Percentiles rank a stretch among this genome's conserved stretches.
phyloP scores from a whole-genome alignment of 2,888 invertebrate genomes.

The Bembecia ichneumoniformis region DNA sequence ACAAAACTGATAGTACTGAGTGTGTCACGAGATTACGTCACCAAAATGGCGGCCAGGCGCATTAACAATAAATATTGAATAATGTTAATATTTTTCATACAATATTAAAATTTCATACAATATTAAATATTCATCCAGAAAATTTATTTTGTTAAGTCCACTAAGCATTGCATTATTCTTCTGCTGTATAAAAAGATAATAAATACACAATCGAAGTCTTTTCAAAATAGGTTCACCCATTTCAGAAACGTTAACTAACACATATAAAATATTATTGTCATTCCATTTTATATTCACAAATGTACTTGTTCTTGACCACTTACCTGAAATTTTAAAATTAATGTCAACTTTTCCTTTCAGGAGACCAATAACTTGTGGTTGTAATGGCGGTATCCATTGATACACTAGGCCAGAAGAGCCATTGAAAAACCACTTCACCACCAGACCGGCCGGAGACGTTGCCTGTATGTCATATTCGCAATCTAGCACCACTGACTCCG shows the following conservation, averaged over 20 bases:
- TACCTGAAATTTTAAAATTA: slow-evolving; percentile 55
- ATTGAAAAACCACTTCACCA: slow-evolving; percentile 68
- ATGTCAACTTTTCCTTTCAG: slow-evolving; percentile 61
- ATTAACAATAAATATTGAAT: neutral
- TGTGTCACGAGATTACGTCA: too few relatives aligned
- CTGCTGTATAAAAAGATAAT: too few relatives aligned
- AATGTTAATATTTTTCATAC: too few relatives aligned
- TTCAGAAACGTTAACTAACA: neutral
- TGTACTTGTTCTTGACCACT: slow-evolving; percentile 10
- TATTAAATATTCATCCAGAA: too few relatives aligned
- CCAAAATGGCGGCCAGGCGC: too few relatives aligned
- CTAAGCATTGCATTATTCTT: neutral
- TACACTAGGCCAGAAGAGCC: slow-evolving; percentile 57
- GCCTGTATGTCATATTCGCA: slow-evolving; percentile 11
- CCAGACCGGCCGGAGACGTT: slow-evolving; percentile 37
- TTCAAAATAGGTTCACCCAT: neutral
- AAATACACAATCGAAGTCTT: too few relatives aligned
- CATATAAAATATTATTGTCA: neutral
- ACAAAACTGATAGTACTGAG: too few relatives aligned
- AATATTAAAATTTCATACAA: too few relatives aligned
- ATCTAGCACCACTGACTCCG: slow-evolving; percentile 28
- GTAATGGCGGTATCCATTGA: slow-evolving; percentile 63
- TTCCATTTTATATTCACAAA: neutral
- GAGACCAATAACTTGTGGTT: slow-evolving; percentile 59
- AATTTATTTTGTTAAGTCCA: neutral